Evolutionary conservation across 2,888 invertebrate species (phyloP).

Genomic region (Agriotes lineatus): DNA sequence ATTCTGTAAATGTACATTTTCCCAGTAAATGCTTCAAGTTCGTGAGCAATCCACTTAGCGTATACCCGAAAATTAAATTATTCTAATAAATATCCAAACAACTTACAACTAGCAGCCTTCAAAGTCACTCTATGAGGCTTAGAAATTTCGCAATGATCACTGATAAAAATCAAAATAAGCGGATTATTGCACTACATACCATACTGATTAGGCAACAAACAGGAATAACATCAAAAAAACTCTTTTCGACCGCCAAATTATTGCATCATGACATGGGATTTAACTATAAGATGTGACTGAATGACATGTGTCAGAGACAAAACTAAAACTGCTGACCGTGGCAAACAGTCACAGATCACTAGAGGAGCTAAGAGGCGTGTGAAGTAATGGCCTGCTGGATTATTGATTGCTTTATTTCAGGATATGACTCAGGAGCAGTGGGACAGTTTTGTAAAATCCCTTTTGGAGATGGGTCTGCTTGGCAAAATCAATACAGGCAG

Average conservation of each 20-base stretch:
- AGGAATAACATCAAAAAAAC: background rate
- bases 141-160: background rate
- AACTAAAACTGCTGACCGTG: conserved; percentile 1
- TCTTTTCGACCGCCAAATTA: background rate
- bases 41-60: no score
- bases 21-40: no score
- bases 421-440: conserved; percentile 54
- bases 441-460: conserved; percentile 63
- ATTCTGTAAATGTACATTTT: no score
- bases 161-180: background rate
- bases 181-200: conserved; percentile 50
- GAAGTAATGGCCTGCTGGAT: conserved; percentile 19
- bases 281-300: background rate
- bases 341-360: conserved; percentile 35
- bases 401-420: conserved; percentile 50
- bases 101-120: no score
- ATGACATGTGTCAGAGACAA: conserved; percentile 20
- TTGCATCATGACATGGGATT: conserved; percentile 25
- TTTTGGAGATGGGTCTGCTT: conserved; percentile 52
- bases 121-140: no score
- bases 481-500: conserved; percentile 30
- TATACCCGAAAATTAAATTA: no score
- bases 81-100: no score
- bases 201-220: conserved; percentile 62
- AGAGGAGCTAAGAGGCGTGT: conserved; percentile 15